Evolutionary conservation across 2,888 invertebrate species (phyloP).

Genomic region (Hyposoter didymator): DNA sequence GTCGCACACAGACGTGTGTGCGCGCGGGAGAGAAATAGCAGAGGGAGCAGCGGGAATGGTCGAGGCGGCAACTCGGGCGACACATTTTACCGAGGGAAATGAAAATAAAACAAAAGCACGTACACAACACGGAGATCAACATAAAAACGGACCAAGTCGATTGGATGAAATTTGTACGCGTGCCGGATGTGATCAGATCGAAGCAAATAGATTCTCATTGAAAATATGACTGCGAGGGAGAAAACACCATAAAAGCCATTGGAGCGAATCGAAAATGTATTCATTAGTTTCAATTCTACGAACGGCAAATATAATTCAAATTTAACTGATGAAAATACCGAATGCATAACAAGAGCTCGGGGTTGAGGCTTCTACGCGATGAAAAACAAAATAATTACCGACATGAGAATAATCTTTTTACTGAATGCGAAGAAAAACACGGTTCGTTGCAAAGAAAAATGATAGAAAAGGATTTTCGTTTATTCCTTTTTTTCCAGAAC

Average conservation of each 20-base stretch:
- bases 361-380: background rate
- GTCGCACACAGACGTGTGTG: background rate
- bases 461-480: background rate
- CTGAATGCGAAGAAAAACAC: background rate
- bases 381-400: background rate
- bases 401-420: background rate
- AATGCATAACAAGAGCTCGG: background rate
- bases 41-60: background rate
- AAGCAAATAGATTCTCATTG: background rate
- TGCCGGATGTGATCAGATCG: background rate
- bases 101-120: constrained; percentile 1
- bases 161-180: background rate
- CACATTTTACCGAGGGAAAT: background rate
- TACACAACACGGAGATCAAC: background rate
- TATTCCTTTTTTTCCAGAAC: background rate
- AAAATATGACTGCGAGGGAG: background rate
- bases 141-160: background rate
- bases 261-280: background rate
- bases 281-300: background rate
- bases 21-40: background rate
- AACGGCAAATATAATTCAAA: background rate
- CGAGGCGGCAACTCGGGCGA: background rate
- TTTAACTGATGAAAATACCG: background rate
- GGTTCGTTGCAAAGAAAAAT: background rate
- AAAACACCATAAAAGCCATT: background rate